A percentile compares a stretch with the other conserved stretches of the same genome.
These are phyloP conservation scores for Myiopsitta monachus DNA, from an alignment of 2,113 vertebrate genomes.

Conservation along the genomic window DNA sequence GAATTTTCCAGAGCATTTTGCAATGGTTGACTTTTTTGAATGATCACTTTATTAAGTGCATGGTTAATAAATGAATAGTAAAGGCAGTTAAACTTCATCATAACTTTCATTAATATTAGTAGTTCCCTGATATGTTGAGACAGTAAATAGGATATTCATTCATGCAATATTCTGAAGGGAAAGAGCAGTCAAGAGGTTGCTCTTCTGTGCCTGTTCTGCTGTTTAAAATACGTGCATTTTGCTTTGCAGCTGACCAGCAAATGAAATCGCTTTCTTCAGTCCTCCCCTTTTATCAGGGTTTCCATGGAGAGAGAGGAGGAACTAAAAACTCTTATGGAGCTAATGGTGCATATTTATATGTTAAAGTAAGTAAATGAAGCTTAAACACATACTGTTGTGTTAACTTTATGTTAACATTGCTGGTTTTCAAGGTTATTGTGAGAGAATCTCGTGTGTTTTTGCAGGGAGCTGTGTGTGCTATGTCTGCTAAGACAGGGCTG, in stretches of 20 bases:
- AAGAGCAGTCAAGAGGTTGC: neutral
- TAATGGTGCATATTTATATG: constrained; percentile 71
- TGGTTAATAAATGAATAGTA: neutral
- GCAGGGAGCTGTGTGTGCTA: neutral
- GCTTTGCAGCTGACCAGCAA: constrained; percentile 78
- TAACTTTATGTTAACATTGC: neutral
- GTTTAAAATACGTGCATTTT: neutral
- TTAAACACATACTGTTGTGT: neutral
- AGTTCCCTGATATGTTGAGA: neutral
- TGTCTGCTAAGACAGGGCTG: neutral
- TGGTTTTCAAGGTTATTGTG: neutral
- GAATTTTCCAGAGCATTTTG: neutral
- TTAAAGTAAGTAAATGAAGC: constrained; percentile 76
- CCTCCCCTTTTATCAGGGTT: constrained; percentile 78
- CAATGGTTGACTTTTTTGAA: neutral
- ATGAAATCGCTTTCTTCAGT: constrained; percentile 86
- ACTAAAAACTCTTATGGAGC: constrained; percentile 89
- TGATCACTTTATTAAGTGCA: neutral
- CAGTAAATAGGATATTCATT: neutral
- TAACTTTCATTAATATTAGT: neutral
- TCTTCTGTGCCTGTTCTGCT: neutral
- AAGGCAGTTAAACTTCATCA: neutral
- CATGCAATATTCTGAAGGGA: neutral
- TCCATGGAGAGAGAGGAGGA: constrained; percentile 78
- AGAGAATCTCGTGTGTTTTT: neutral